Percentiles rank a stretch among this genome's conserved stretches.
Conservation (phyloP, 2,797 vertebrate genomes). For the Petrocephalus schoutedeni region DNA sequence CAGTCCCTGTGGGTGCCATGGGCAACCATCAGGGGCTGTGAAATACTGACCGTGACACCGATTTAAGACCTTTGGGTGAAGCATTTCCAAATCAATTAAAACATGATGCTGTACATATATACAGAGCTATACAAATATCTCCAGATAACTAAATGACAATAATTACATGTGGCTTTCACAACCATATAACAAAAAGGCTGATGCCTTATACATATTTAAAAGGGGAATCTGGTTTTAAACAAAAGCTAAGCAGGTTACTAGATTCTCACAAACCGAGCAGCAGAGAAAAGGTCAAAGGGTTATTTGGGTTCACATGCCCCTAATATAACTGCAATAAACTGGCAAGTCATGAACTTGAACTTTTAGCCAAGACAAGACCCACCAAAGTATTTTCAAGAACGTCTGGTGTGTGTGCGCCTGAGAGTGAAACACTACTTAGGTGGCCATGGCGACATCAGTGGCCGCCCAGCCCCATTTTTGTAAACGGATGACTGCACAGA, state of each 20-base stretch:
- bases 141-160: not conserved
- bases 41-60: not conserved
- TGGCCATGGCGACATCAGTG: not conserved
- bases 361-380: not conserved
- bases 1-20: not conserved
- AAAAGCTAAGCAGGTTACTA: too few species aligned
- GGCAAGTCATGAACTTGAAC: not conserved
- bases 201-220: too few species aligned
- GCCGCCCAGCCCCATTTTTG: not conserved
- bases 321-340: not conserved
- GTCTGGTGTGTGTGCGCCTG: not conserved
- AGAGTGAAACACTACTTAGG: not conserved
- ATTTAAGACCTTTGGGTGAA: not conserved
- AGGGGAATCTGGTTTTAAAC: too few species aligned
- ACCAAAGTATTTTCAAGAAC: not conserved
- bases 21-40: not conserved
- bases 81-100: not conserved
- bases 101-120: not conserved
- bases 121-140: not conserved
- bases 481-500: not conserved
- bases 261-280: not conserved
- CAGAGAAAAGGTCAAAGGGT: not conserved
- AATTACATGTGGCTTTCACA: not conserved
- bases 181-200: too few species aligned
- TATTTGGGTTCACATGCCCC: not conserved